Conservation (phyloP, 2,888 invertebrate genomes). For the Lasioglossum figueresi region DNA sequence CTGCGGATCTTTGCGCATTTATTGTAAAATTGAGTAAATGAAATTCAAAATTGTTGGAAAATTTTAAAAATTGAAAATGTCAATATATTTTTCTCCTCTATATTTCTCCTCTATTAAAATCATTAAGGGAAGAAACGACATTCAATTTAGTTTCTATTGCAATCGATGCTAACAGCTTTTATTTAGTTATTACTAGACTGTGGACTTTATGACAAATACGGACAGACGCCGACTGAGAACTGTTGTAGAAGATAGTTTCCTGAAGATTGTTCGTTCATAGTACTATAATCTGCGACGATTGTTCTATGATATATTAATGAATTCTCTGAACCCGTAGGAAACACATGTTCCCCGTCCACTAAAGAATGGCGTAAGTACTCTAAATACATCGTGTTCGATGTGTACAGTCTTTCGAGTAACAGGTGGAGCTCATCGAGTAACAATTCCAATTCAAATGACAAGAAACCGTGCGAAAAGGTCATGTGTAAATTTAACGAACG, state of each 20-base stretch:
- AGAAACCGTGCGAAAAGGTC: constrained; percentile 3
- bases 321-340: too few relatives aligned
- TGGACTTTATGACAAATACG: too few relatives aligned
- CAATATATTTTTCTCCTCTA: too few relatives aligned
- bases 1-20: too few relatives aligned
- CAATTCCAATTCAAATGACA: background rate
- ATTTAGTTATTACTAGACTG: background rate
- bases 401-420: background rate
- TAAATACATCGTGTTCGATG: background rate
- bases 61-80: too few relatives aligned
- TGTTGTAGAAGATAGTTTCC: background rate
- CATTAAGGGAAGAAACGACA: too few relatives aligned
- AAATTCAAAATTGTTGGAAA: too few relatives aligned
- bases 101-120: too few relatives aligned
- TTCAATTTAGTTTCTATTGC: too few relatives aligned
- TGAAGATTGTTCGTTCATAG: background rate
- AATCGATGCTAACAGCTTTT: background rate
- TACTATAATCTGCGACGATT: too few relatives aligned
- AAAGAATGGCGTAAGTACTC: background rate
- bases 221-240: background rate
- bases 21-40: too few relatives aligned
- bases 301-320: too few relatives aligned
- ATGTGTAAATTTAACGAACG: constrained; percentile 4
- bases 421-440: background rate
- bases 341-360: background rate